Evolutionary conservation across 37 sponge, comb jelly and placozoan genomes (phyloP), one percentile per base, ranked within the genome.

Genomic region (Chondrilla cf. caribensis): DNA sequence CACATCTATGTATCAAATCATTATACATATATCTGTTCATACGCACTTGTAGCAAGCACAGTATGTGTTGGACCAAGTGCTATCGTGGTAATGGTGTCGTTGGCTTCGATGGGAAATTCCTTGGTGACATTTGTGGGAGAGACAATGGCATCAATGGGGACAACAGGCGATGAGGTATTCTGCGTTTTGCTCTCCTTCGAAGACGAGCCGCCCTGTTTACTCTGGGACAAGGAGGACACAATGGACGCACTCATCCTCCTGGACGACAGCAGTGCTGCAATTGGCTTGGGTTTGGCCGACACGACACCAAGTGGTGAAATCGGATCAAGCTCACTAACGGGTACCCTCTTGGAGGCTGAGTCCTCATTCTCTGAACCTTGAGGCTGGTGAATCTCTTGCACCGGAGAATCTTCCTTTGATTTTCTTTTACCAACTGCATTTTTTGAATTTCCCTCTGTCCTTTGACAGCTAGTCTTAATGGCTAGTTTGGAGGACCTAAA

Each of bases 11-110:
- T 11, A 47, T n/a, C n/a, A n/a, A n/a, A n/a, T n/a, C n/a, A n/a
- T n/a, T n/a, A n/a, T n/a, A n/a, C n/a, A n/a, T n/a, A n/a, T n/a
- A n/a, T n/a, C n/a, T n/a, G n/a, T n/a, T n/a, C n/a, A n/a, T n/a
- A n/a, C n/a, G n/a, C n/a, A 62, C 64, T 7, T 62, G 64, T 62
- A 73, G 76, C 76, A 73, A 73, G 40, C 14, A 73, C 76, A 14
- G 76, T 41, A 38, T 73, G 76, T 15, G 76, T 73, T 0, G 38
- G 76, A 21, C 76, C 76, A 39, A 73, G 76, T 2, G 43, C 43
- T 9, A 73, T 5, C 21, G 76, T 73, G 21, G 24, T 25, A n/a
- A 73, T 42, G 24, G 7, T 73, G 44, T 73, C 76, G 22, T 39
- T 21, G 24, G 17, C 44, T 24, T 73, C 76, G 6, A 73, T 5